Conservation (phyloP, 2,888 invertebrate genomes). For the Trachelus troglodyta region DNA sequence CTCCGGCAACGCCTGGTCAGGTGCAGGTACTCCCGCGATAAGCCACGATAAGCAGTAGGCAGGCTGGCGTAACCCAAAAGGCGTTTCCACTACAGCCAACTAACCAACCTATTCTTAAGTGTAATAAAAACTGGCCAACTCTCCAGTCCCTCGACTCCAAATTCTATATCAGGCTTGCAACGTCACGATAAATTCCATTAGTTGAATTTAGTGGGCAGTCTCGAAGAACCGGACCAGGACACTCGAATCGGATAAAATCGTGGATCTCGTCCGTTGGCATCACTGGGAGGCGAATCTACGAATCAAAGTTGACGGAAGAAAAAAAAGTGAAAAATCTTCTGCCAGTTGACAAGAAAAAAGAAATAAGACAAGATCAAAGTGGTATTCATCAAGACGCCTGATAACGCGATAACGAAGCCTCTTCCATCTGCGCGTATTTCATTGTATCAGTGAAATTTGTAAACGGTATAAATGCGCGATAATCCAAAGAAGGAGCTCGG, state of each 20-base stretch:
- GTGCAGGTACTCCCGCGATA: not conserved
- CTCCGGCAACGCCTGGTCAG: not conserved
- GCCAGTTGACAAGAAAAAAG: not conserved
- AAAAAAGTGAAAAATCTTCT: too few species aligned
- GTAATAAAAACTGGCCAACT: slow-evolving; percentile 39
- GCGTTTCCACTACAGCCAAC: slow-evolving; percentile 21
- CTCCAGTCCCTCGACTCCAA: slow-evolving; percentile 20
- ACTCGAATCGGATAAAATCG: slow-evolving; percentile 31
- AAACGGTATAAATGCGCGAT: slow-evolving; percentile 48
- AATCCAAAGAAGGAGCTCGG: slow-evolving; percentile 36
- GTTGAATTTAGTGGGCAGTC: slow-evolving; percentile 47
- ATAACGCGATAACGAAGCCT: not conserved
- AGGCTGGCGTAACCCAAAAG: not conserved
- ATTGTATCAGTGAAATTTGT: slow-evolving; percentile 31
- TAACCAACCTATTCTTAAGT: slow-evolving; percentile 1
- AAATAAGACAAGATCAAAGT: not conserved
- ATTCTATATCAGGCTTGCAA: slow-evolving; percentile 46
- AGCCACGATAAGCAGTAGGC: not conserved
- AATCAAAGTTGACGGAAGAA: too few species aligned
- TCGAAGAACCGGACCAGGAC: slow-evolving; percentile 29
- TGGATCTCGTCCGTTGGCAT: not conserved
- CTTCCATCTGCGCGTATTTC: not conserved
- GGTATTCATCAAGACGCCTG: not conserved
- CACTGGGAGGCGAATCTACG: not conserved
- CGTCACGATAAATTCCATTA: slow-evolving; percentile 57